phyloP scores from a whole-genome alignment of 2,797 vertebrate species.

The Loriculus beryllinus region DNA sequence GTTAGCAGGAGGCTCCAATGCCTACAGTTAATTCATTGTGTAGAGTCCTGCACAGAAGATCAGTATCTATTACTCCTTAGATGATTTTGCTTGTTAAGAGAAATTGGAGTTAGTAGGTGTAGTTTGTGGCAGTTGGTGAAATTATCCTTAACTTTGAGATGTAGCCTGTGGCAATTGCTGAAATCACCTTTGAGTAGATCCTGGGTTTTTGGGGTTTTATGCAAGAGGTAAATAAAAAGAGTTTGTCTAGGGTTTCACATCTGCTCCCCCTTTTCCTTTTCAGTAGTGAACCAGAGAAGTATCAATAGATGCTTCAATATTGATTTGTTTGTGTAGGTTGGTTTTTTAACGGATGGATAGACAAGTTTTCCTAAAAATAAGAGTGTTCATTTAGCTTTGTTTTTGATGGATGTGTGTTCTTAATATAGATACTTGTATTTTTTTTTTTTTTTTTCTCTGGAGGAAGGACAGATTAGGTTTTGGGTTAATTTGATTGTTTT shows the following conservation, averaged over 20 bases:
- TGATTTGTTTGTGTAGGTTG: neutral
- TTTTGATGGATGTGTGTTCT: neutral
- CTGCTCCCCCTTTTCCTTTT: neutral
- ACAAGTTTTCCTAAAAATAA: neutral
- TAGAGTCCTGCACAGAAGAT: neutral
- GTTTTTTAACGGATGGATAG: rapidly evolving
- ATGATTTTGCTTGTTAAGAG: neutral
- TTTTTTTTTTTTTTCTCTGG: neutral
- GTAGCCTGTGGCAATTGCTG: neutral
- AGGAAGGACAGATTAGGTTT: neutral
- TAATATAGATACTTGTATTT: neutral
- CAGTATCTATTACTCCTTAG: neutral
- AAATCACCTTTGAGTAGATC: neutral
- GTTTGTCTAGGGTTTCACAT: neutral
- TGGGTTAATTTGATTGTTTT: neutral
- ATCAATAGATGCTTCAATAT: neutral
- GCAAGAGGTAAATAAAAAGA: neutral
- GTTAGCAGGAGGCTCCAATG: neutral
- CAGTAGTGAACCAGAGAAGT: neutral
- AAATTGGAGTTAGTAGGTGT: neutral
- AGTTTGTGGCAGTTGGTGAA: neutral
- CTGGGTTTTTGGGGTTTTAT: neutral
- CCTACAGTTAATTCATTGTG: neutral
- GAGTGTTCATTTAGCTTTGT: neutral
- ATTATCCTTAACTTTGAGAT: neutral